phyloP scores from a whole-genome alignment of 2,797 vertebrate genomes.

The Myotis planiceps region DNA sequence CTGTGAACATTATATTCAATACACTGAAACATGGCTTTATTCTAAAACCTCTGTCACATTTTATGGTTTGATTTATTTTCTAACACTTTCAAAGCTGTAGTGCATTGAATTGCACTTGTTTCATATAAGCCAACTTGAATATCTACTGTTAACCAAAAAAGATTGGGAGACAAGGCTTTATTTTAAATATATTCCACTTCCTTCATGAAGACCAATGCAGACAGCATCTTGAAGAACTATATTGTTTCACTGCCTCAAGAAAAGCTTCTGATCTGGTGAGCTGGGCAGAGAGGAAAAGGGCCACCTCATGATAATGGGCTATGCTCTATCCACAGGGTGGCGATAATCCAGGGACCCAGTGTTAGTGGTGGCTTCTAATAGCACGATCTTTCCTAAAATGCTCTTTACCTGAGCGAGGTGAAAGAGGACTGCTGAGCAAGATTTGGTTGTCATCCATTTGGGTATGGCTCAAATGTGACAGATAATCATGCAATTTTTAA shows the following conservation, averaged over 20 bases:
- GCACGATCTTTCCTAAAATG: neutral
- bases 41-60: conserved; percentile 42
- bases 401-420: neutral
- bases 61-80: conserved; percentile 57
- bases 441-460: neutral
- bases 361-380: neutral
- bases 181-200: conserved; percentile 37
- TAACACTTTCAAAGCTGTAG: conserved; percentile 53
- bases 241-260: conserved; percentile 45
- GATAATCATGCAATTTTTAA: neutral
- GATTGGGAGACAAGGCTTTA: neutral
- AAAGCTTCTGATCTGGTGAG: conserved; percentile 18
- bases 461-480: neutral
- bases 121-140: neutral
- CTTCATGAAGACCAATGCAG: neutral
- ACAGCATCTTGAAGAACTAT: conserved; percentile 2
- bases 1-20: conserved; percentile 64
- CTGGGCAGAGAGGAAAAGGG: neutral
- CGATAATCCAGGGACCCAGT: neutral
- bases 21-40: neutral
- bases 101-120: conserved; percentile 60
- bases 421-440: neutral
- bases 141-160: conserved; percentile 50
- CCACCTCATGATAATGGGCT: neutral
- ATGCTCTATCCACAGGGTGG: neutral